Base-by-base conservation (phyloP, 2,888 invertebrate species). In the Caenorhabditis angaria region DNA sequence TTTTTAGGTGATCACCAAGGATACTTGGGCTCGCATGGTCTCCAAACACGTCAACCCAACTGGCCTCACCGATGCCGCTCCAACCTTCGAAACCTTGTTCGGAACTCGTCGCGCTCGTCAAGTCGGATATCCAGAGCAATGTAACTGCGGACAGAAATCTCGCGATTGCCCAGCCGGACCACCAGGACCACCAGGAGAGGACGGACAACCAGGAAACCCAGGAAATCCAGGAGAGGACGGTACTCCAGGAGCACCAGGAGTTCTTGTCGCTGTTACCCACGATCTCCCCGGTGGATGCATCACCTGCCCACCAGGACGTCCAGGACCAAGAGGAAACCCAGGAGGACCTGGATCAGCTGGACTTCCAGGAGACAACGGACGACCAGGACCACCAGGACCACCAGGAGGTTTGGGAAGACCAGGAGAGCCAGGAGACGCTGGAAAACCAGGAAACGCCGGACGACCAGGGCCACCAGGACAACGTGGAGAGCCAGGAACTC, bases 241-340 rank as follows among this genome's bases (percentile, higher is more conserved):
- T 62, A 70, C 70, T 41, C 76, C 77, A 41, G 82, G 82, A 76
- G 80, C 77, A 22, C 70, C 77, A 32, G 82, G 82, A 75, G 70
- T 74, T 41, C 68, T 79, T 56, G 76, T 82, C 47, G 78, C 80
- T 48, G 71, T 77, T 60, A 80, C 80, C 53, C 80, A 77, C 70
- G 80, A 82, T 48, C 77, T 80, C 69, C 82, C 82, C 51, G 82
- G 82, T 28, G 82, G 82, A 61, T 82, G 82, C 68, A 74, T 82
- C 67, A 63, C 74, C 54, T 78, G 78, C 65, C 78, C 78, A 59
- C 65, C 71, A 59, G 78, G 78, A 64, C 65, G 67, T 12, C 78
- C 76, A 65, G 79, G 79, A 68, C 75, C 77, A 60, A 62, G 64
- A 28, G 75, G 77, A 63, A 67, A 66, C 53, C 70, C 75, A 61